phyloP scores from a whole-genome alignment of 2,113 vertebrate species.

The Oenanthe melanoleuca region DNA sequence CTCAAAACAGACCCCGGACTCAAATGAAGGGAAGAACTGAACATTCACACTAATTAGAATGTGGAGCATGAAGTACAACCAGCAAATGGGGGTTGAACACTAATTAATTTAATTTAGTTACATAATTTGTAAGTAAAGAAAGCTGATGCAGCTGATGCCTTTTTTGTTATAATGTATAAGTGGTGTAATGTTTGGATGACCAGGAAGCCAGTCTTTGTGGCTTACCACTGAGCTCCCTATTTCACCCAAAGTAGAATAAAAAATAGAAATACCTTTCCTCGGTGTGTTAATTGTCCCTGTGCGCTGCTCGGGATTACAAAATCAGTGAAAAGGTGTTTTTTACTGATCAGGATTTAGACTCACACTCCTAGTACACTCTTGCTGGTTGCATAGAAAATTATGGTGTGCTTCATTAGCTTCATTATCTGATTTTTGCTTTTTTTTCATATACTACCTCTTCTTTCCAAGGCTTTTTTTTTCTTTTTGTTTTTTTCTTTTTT shows the following conservation, averaged over 20 bases:
- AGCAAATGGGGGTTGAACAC: not conserved
- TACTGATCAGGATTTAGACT: not conserved
- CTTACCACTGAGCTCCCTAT: not conserved
- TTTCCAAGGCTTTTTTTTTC: not conserved
- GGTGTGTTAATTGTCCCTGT: accelerated
- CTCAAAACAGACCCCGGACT: not conserved
- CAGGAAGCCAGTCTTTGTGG: not conserved
- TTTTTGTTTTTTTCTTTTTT: not conserved
- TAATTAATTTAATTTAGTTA: not conserved
- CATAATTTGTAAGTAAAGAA: not conserved
- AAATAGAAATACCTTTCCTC: accelerated
- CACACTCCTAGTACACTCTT: not conserved
- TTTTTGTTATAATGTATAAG: not conserved
- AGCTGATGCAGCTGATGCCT: no score
- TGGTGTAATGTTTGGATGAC: no score
- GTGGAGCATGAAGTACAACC: not conserved
- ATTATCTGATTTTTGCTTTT: not conserved
- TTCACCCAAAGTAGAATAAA: accelerated
- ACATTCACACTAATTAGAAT: not conserved
- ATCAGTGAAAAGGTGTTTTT: not conserved
- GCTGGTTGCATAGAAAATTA: not conserved
- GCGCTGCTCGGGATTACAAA: not conserved
- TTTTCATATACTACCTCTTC: not conserved
- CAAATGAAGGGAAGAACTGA: not conserved
- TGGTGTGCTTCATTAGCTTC: not conserved